Evolutionary conservation across 1,140 invertebrate genomes (phyloP).

Genomic region (Calliphora vicina): DNA sequence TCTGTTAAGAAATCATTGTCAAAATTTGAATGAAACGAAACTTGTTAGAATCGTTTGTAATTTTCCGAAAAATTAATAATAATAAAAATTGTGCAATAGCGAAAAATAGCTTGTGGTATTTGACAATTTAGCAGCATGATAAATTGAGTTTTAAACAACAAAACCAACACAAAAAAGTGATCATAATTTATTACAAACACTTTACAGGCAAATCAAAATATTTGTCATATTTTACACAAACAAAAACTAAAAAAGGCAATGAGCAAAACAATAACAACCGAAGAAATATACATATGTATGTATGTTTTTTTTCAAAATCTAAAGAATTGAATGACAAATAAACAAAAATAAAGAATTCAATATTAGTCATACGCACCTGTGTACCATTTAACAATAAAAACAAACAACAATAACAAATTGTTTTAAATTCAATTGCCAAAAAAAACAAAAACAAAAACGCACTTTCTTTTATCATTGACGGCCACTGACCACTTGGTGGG

Average conservation of each 20-base stretch:
- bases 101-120: background rate
- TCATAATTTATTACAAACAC: background rate
- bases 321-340: background rate
- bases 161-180: background rate
- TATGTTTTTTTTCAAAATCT: background rate
- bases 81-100: background rate
- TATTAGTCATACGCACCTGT: conserved; percentile 33
- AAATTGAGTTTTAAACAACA: background rate
- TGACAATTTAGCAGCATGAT: background rate
- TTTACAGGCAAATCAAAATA: background rate
- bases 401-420: conserved; percentile 11
- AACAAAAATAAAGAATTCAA: background rate
- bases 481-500: background rate
- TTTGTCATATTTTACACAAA: background rate
- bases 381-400: conserved; percentile 18
- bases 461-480: conserved; percentile 32
- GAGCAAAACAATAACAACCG: background rate
- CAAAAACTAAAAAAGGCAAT: background rate
- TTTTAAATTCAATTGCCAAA: background rate
- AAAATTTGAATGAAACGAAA: background rate
- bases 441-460: conserved; percentile 12
- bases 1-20: background rate
- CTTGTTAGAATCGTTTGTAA: background rate
- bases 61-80: background rate
- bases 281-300: no score